These are phyloP conservation scores for Drosophila equinoxialis DNA, from an alignment of 1,140 invertebrate genomes.

Conservation along the genomic window DNA sequence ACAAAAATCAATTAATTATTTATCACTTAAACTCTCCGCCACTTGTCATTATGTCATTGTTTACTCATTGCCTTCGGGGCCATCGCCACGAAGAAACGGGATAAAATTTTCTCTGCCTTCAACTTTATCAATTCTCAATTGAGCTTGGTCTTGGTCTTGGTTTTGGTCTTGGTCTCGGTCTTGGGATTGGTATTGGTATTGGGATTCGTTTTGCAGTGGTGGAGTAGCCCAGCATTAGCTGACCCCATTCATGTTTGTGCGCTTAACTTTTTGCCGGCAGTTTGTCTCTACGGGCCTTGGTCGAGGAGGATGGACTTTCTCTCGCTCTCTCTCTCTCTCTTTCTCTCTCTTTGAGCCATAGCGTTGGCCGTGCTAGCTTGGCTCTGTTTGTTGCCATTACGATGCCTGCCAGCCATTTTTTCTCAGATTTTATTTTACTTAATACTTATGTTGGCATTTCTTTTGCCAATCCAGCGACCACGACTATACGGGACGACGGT, in stretches of 20 bases:
- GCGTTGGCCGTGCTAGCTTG: not conserved
- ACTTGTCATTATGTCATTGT: conserved; percentile 83
- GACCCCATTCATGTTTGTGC: conserved; percentile 75
- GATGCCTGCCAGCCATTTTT: conserved; percentile 22
- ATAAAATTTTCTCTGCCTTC: conserved; percentile 47
- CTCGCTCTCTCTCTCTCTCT: not conserved
- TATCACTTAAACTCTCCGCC: conserved; percentile 83
- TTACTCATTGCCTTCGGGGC: conserved; percentile 72
- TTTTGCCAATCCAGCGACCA: conserved; percentile 36
- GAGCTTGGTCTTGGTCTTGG: conserved; percentile 44
- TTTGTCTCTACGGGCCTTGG: conserved; percentile 70
- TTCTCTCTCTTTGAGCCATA: not conserved
- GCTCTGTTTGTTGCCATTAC: conserved; percentile 23
- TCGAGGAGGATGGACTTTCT: conserved; percentile 29
- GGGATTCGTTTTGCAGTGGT: conserved; percentile 14
- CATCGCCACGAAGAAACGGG: conserved; percentile 35
- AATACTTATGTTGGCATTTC: conserved; percentile 71
- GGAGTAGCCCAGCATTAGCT: conserved; percentile 66
- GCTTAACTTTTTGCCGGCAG: conserved; percentile 73
- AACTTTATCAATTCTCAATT: conserved; percentile 83
- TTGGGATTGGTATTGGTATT: conserved; percentile 9
- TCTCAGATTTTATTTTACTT: conserved; percentile 72
- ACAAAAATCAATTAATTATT: conserved; percentile 83
- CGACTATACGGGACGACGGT: not conserved
- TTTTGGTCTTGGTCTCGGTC: conserved; percentile 2